These are phyloP conservation scores for Paracanthobrama guichenoti DNA, from an alignment of 2,113 vertebrate species.

Conservation along the genomic window DNA sequence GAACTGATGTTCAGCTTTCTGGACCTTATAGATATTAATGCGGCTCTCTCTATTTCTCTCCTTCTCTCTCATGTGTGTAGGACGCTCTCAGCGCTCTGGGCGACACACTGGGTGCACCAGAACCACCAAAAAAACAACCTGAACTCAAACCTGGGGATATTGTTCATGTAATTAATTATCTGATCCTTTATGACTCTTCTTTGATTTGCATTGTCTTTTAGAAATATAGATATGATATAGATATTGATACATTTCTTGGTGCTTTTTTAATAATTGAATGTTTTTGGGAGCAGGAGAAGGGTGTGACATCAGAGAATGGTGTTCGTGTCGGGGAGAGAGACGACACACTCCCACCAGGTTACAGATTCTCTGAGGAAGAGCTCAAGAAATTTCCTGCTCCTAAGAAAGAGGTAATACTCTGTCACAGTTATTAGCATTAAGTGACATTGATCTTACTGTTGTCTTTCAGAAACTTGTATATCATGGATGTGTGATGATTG, in stretches of 20 bases:
- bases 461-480: background rate
- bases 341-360: conserved; percentile 53
- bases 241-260: background rate
- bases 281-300: conserved; percentile 47
- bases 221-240: background rate
- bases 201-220: background rate
- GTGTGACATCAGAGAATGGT: conserved; percentile 48
- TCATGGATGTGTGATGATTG: background rate
- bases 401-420: conserved; percentile 42
- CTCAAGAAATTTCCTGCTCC: conserved; percentile 50
- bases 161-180: conserved; percentile 46
- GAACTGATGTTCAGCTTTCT: background rate
- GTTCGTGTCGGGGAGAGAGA: conserved; percentile 62
- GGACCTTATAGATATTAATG: background rate
- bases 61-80: conserved; percentile 56
- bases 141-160: conserved; percentile 58
- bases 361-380: conserved; percentile 55
- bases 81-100: conserved; percentile 66
- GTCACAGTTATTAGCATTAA: too few relatives aligned
- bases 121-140: conserved; percentile 60
- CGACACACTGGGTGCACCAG: conserved; percentile 58
- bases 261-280: background rate
- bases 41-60: background rate
- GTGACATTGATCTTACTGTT: background rate
- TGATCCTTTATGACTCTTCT: background rate